These are phyloP conservation scores for Leptopilina myrica DNA, from an alignment of 2,888 invertebrate species.

Conservation along the genomic window DNA sequence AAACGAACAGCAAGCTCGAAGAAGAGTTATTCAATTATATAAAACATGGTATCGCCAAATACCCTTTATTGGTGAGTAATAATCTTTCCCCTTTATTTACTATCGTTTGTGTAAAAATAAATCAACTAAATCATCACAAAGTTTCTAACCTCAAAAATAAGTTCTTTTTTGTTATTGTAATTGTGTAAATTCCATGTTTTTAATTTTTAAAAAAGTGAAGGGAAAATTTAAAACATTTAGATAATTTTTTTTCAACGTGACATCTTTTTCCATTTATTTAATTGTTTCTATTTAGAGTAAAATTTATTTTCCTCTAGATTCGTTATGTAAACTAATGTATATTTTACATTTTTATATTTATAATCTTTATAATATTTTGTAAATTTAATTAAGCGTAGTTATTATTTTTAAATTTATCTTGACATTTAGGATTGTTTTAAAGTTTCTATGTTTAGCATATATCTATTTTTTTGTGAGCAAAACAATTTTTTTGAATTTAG, in stretches of 20 bases:
- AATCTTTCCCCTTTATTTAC: slow-evolving; percentile 19
- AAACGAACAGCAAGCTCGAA: slow-evolving; percentile 86
- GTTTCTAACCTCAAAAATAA: slow-evolving; percentile 59
- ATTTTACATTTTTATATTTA: too few species aligned
- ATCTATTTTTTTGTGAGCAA: too few species aligned
- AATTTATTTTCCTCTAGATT: not conserved
- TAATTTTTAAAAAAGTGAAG: not conserved
- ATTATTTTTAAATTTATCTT: not conserved
- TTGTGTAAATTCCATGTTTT: too few species aligned
- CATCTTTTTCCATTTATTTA: not conserved
- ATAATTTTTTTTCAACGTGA: not conserved
- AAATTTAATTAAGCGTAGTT: too few species aligned
- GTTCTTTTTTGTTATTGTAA: too few species aligned
- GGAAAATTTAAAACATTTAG: too few species aligned
- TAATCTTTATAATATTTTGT: too few species aligned
- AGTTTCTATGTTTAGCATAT: too few species aligned
- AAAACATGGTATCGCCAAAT: slow-evolving; percentile 96
- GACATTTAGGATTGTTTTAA: too few species aligned
- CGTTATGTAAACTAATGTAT: slow-evolving; percentile 48
- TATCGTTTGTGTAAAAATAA: not conserved
- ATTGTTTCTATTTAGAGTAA: not conserved
- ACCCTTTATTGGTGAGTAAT: slow-evolving; percentile 88
- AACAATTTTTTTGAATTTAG: too few species aligned
- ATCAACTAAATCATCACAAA: not conserved
- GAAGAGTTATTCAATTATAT: slow-evolving; percentile 91